Conservation (phyloP, 2,888 invertebrate genomes). For the Drosophila trichaetosa region DNA sequence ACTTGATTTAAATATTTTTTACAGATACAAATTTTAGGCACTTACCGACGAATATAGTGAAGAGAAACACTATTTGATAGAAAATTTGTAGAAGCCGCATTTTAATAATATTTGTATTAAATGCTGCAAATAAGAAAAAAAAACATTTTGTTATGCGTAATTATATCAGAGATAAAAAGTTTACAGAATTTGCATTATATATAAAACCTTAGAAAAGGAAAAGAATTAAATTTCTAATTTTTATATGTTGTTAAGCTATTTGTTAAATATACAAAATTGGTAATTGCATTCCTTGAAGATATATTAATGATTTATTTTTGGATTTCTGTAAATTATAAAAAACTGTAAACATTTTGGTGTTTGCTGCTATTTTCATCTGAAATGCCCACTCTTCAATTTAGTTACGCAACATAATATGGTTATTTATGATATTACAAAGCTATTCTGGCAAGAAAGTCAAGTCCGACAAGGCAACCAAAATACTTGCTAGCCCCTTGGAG, state of each 20-base stretch:
- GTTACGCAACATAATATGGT: slow-evolving; percentile 22
- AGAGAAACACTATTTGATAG: slow-evolving; percentile 43
- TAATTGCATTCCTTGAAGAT: neutral
- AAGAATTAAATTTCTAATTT: neutral
- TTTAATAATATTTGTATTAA: slow-evolving; percentile 13
- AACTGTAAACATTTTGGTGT: neutral
- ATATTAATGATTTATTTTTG: neutral
- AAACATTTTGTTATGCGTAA: neutral
- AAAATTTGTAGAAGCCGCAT: slow-evolving; percentile 56
- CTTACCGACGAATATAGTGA: slow-evolving; percentile 60
- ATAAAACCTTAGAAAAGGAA: neutral
- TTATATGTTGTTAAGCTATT: neutral
- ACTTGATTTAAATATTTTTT: too few species aligned
- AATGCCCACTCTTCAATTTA: neutral
- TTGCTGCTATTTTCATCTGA: neutral
- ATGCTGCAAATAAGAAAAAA: neutral
- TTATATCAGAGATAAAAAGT: neutral
- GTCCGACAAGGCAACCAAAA: slow-evolving; percentile 14
- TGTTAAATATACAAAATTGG: neutral
- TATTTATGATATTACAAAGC: slow-evolving; percentile 36
- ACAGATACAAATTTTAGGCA: neutral
- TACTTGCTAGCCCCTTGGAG: slow-evolving; percentile 21
- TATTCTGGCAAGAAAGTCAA: slow-evolving; percentile 16
- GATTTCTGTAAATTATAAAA: neutral
- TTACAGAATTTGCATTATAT: accelerated